Conservation (phyloP, 2,797 vertebrate species). For the Sarcoramphus papa region DNA sequence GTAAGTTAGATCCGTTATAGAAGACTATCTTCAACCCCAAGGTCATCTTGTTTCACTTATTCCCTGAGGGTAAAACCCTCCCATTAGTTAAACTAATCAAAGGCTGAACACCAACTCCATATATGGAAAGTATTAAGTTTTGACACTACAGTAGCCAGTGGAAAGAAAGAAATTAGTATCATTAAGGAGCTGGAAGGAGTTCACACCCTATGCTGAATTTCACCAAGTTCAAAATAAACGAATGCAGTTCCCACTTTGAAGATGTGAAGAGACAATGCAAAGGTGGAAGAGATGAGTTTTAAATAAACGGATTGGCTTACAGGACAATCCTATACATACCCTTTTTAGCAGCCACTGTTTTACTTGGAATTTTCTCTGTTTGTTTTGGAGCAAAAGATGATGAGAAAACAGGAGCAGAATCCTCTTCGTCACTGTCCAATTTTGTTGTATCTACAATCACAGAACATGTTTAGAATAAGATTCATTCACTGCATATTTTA, state of each 20-base stretch:
- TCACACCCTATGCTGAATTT: background rate
- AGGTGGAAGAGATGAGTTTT: background rate
- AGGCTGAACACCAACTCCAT: background rate
- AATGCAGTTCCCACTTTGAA: background rate
- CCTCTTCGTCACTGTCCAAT: conserved; percentile 88
- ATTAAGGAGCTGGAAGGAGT: background rate
- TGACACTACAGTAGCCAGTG: background rate
- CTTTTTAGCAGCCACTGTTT: conserved; percentile 86
- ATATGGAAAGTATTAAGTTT: fast-evolving
- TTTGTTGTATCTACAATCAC: conserved; percentile 82
- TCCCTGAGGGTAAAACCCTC: background rate
- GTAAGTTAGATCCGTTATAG: background rate
- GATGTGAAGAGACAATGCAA: background rate
- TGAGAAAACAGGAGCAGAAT: conserved; percentile 80
- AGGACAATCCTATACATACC: conserved; percentile 69
- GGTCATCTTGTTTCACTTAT: background rate
- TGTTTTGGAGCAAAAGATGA: conserved; percentile 85
- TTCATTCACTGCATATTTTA: background rate
- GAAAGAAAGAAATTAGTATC: background rate
- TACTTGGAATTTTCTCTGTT: conserved; percentile 82
- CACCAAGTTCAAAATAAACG: background rate
- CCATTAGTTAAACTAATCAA: background rate
- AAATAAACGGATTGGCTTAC: background rate
- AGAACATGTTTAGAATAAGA: background rate
- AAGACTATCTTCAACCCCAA: background rate